Evolutionary conservation across 2,888 invertebrate species (phyloP), one percentile per base, ranked within the genome.

Genomic region (Agrotis exclamationis): DNA sequence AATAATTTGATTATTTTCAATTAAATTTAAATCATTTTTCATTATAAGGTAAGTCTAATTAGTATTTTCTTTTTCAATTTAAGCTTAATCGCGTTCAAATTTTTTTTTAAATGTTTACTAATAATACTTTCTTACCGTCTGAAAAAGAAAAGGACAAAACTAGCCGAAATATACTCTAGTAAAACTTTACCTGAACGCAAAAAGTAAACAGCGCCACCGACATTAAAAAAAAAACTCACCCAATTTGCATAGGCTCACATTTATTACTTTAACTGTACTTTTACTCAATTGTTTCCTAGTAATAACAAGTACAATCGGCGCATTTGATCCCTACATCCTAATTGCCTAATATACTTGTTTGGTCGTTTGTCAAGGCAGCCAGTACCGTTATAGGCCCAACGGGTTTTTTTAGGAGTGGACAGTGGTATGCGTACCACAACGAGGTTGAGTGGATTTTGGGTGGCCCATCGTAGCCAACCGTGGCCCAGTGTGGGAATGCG

Each of bases 261-360:
- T 75, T 74, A 79, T 82, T 81, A 62, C 72, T 20, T 66, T 68
- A 85, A 86, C 85, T 58, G 86, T 82, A 79, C 51, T 63, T 67
- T 53, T 20, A 24, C 18, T 51, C 58, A 79, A 85, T 87, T 87
- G 83, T 85, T 84, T 84, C 84, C 70, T 24, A 62, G 66, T 69
- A 69, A 79, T 83, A 82, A 57, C 56, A 70, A 70, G 80, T 74
- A 68, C 79, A 53, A 78, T 69, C 92, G 91, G 92, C 67, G 2
- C 80, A 79, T 91, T 92, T 92, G 90, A 91, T 92, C 88, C 87
- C 85, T 83, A 63, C 62, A 87, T 89, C 89, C 93, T 94, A 93
- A 94, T 94, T 94, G 93, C 92, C 91, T 89, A 92, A 93, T 93
- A 92, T 93, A 90, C 86, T 89, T 89, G 93, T 85, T 78, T 65